phyloP scores from a whole-genome alignment of 1,140 invertebrate genomes.

The Hydropsyche tenuis region DNA sequence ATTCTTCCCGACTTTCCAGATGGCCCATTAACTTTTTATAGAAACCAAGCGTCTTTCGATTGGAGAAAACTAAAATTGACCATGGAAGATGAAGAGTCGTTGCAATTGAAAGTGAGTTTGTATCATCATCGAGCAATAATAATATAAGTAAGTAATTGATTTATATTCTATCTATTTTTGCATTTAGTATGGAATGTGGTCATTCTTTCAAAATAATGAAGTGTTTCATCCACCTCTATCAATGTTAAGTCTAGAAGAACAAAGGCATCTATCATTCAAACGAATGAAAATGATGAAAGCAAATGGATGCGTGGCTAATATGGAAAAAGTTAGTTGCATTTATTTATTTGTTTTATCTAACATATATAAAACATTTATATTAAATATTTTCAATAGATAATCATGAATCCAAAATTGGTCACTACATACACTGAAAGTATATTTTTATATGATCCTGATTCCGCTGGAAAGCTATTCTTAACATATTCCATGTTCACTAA shows the following conservation, averaged over 20 bases:
- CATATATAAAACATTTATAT: background rate
- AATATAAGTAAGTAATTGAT: too few relatives aligned
- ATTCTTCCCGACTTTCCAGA: slow-evolving; percentile 67
- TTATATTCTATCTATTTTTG: background rate
- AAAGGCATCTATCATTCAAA: slow-evolving; percentile 67
- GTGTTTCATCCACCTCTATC: slow-evolving; percentile 51
- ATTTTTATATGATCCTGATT: slow-evolving; percentile 74
- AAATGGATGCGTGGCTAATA: background rate
- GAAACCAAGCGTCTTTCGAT: slow-evolving; percentile 78
- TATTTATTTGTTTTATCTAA: background rate
- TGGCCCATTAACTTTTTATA: slow-evolving; percentile 76
- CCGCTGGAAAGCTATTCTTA: slow-evolving; percentile 68
- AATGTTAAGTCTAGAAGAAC: slow-evolving; percentile 67
- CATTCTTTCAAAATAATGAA: slow-evolving; percentile 4
- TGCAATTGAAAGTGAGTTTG: slow-evolving; percentile 65
- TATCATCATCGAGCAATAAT: background rate
- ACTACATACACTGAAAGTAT: slow-evolving; percentile 62
- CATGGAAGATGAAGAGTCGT: slow-evolving; percentile 68
- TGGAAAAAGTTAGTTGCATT: background rate
- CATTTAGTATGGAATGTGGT: slow-evolving; percentile 7
- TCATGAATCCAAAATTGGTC: slow-evolving; percentile 53
- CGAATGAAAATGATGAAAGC: slow-evolving; percentile 54
- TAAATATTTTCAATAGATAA: slow-evolving; percentile 42
- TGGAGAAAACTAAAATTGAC: slow-evolving; percentile 81
- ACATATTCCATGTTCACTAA: slow-evolving; percentile 66